Evolutionary conservation across 2,888 invertebrate genomes (phyloP), one percentile per base, ranked within the genome.

Genomic region (Andrena bucephala): DNA sequence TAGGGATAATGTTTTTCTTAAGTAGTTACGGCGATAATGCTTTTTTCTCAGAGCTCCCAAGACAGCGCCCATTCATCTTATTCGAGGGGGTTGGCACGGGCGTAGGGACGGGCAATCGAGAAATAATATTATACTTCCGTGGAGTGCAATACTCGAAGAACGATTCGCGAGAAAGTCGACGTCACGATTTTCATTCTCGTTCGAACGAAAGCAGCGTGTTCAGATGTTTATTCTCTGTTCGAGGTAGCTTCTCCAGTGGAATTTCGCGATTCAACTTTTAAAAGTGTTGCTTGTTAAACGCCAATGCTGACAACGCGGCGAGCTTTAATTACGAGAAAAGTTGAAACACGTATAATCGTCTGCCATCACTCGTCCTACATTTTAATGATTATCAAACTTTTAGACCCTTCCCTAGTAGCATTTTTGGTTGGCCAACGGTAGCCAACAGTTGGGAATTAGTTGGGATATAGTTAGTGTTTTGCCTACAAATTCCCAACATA

Each of bases 1-100:
- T 87, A 85, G 79, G 87, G 90, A 91, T 90, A 89, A 90, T 90
- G 90, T 91, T 90, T 91, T 89, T 90, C 90, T 89, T 85, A 85
- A 85, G 85, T 87, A 89, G 81, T 82, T 72, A n/a, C 42, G 29
- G 66, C 68, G 68, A 87, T 87, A 86, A 87, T 85, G 79, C 76
- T 68, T 77, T 79, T 84, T 81, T 66, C 78, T 74, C 66, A 72
- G 60, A 68, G 81, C 65, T 84, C 75, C 67, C 81, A 54, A 68
- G 77, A 77, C 87, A 81, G 78, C 62, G 59, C 29, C 71, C 85
- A 83, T 89, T 87, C 83, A 75, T 89, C 89, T 87, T 88, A 77
- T 77, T 77, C 75, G 54, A 63, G 69, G 65, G 31, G 74, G 70
- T 68, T 60, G 69, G 54, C 36, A 48, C n/a, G 13, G 4, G 54